Percentiles rank a stretch among this genome's conserved stretches.
Evolutionary conservation across 2,797 vertebrate species (phyloP).

Genomic region (Enteromius viviparus): DNA sequence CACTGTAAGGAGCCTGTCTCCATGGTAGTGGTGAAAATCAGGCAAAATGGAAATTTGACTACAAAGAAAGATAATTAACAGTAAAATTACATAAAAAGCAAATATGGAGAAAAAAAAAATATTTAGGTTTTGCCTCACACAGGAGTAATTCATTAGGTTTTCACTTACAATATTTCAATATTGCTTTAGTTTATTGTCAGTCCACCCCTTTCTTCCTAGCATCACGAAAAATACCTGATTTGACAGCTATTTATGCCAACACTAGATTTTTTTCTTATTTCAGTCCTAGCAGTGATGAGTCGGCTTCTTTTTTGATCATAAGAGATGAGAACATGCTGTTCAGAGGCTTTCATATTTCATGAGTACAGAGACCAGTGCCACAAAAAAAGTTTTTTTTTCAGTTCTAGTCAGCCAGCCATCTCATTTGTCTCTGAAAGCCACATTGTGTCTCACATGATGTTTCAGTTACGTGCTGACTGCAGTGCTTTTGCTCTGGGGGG

Average conservation of each 20-base stretch:
- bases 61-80: not conserved
- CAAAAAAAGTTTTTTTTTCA: not conserved
- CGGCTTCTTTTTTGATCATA: not conserved
- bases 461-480: conserved; percentile 27
- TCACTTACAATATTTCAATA: not conserved
- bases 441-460: conserved; percentile 24
- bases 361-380: not conserved
- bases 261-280: not conserved
- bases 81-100: not conserved
- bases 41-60: not conserved
- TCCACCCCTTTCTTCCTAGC: not conserved
- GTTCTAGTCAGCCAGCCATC: not conserved
- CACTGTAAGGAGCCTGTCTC: not conserved
- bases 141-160: not conserved
- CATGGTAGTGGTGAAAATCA: not conserved
- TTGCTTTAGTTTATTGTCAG: not conserved
- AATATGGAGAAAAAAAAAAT: not conserved
- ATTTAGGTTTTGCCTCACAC: not conserved
- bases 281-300: not conserved
- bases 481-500: conserved; percentile 1
- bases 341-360: conserved; percentile 22
- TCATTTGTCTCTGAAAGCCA: conserved; percentile 13
- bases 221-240: not conserved
- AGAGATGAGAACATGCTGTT: not conserved
- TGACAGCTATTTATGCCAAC: not conserved